phyloP scores from a whole-genome alignment of 2,113 vertebrate genomes.

The Rutilus rutilus region DNA sequence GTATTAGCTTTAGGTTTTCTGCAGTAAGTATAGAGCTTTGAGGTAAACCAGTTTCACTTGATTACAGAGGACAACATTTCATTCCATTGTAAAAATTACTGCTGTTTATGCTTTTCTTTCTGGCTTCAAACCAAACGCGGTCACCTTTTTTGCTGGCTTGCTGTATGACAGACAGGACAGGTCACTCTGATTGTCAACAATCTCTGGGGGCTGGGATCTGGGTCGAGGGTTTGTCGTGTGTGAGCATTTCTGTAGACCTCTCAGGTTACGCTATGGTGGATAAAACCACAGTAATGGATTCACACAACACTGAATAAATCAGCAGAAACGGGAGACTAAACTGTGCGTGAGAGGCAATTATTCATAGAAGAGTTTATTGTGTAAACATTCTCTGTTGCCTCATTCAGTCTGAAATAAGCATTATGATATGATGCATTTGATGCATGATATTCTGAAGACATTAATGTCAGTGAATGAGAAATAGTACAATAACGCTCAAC shows the following conservation, averaged over 20 bases:
- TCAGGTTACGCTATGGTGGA: slow-evolving; percentile 18
- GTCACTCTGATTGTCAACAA: slow-evolving; percentile 25
- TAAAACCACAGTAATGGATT: slow-evolving; percentile 40
- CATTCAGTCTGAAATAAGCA: not conserved
- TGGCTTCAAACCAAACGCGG: not conserved
- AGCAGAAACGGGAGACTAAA: slow-evolving; percentile 12
- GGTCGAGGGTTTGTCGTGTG: slow-evolving; percentile 22
- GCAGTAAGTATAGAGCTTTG: not conserved
- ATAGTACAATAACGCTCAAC: not conserved
- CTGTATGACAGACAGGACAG: not conserved
- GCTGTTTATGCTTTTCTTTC: not conserved
- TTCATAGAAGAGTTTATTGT: slow-evolving; percentile 35
- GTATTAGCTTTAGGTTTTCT: not conserved
- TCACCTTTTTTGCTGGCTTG: not conserved
- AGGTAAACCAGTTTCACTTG: not conserved
- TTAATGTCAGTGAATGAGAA: not conserved
- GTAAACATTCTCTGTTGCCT: not conserved
- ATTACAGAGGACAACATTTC: not conserved
- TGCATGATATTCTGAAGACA: not conserved
- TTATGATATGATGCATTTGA: slow-evolving; percentile 1
- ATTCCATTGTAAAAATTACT: not conserved
- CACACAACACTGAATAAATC: slow-evolving; percentile 41
- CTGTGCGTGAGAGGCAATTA: slow-evolving; percentile 24
- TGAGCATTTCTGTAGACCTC: not conserved
- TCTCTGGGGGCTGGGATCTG: not conserved